Evolutionary conservation across 1,140 invertebrate genomes (phyloP).

Genomic region (Sesamia nonagrioides): DNA sequence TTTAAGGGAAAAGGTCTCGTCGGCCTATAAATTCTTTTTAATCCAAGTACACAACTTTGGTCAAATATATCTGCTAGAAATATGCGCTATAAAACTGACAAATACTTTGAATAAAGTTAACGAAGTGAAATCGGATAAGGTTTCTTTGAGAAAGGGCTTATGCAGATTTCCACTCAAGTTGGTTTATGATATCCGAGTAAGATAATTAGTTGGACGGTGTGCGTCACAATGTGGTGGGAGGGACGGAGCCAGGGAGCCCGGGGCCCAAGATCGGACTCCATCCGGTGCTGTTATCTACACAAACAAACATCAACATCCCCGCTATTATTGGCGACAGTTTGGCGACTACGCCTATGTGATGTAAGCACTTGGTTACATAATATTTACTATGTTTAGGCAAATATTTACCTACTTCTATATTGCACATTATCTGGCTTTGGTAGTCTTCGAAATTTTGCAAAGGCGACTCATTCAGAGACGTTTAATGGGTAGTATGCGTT

Average conservation of each 20-base stretch:
- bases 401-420: constrained; percentile 14
- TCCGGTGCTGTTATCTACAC: constrained; percentile 61
- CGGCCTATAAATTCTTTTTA: constrained; percentile 36
- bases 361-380: constrained; percentile 12
- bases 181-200: constrained; percentile 28
- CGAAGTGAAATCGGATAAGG: constrained; percentile 25
- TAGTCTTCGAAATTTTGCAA: not conserved
- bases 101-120: constrained; percentile 44
- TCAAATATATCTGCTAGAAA: constrained; percentile 20
- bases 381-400: constrained; percentile 11
- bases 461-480: not conserved
- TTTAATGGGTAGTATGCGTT: not conserved
- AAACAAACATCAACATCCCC: constrained; percentile 66
- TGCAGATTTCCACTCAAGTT: constrained; percentile 21
- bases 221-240: constrained; percentile 23
- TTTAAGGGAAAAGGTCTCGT: constrained; percentile 13
- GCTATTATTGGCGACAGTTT: constrained; percentile 45
- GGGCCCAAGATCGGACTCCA: constrained; percentile 28
- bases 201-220: constrained; percentile 24
- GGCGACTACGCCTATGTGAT: not conserved
- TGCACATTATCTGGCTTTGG: not conserved
- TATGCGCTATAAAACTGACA: constrained; percentile 26
- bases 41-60: constrained; percentile 26
- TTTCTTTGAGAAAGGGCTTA: constrained; percentile 1
- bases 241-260: not conserved